Evolutionary conservation across 2,797 vertebrate species (phyloP).

Genomic region (Ambastaia sidthimunki): DNA sequence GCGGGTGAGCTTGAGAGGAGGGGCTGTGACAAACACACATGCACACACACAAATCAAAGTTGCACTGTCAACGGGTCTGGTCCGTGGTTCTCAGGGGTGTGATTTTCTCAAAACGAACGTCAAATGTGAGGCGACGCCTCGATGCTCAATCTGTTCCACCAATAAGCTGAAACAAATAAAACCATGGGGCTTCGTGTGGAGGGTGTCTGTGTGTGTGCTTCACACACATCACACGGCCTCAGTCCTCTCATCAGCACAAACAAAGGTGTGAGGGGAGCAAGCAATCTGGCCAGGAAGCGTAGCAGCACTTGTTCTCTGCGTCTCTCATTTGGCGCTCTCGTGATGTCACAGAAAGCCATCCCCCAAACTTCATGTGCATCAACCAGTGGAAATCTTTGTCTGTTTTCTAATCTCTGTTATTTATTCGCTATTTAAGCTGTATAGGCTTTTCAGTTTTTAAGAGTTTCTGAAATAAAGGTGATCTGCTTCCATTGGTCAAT

Average conservation of each 20-base stretch:
- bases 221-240: conserved; percentile 49
- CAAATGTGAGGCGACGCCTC: conserved; percentile 81
- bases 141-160: conserved; percentile 70
- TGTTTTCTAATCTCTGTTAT: neutral
- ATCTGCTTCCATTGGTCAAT: conserved; percentile 68
- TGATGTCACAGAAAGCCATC: neutral
- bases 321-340: conserved; percentile 20
- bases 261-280: conserved; percentile 70
- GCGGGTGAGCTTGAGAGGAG: conserved; percentile 40
- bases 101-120: conserved; percentile 86
- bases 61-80: conserved; percentile 82
- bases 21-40: conserved; percentile 46
- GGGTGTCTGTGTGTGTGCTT: conserved; percentile 51
- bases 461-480: neutral
- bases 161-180: conserved; percentile 61
- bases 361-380: conserved; percentile 4
- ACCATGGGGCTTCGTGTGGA: conserved; percentile 25
- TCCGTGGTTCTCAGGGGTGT: conserved; percentile 85
- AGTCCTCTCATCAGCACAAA: conserved; percentile 61
- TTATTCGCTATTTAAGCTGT: neutral
- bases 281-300: conserved; percentile 70
- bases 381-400: neutral
- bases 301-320: conserved; percentile 11
- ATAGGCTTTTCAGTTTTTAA: neutral
- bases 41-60: conserved; percentile 65